Base-by-base conservation (phyloP, 2,888 invertebrate species). In the Amiota mariae region DNA sequence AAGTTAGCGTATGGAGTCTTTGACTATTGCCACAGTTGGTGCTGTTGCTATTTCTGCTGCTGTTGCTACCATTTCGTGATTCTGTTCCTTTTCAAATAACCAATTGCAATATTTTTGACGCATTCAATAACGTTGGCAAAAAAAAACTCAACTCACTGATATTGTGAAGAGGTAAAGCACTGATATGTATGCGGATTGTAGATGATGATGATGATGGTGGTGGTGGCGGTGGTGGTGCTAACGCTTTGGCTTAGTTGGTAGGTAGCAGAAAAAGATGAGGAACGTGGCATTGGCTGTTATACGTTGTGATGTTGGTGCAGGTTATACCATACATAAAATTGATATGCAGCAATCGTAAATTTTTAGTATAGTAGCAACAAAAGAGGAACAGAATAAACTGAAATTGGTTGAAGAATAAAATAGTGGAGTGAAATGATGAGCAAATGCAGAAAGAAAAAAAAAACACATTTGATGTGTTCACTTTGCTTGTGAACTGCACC, bases 91-190 rank as follows among this genome's bases (percentile, higher is more conserved):
- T 68, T 68, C 67, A 68, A 68, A 68, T 68, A 68, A 68, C 67
- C 67, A 68, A 68, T 68, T 68, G 51, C 67, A 68, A 68, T 68
- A 68, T 68, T 68, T 68, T 68, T 68, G 67, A 68, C 67, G 67
- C 67, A 68, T 68, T 68, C 67, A 68, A 68, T 68, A 68, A 68
- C 67, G 67, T 68, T 68, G 36, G 18, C 54, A 68, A 66, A 49
- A 66, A 49, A 18, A 48, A 6, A 68, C 18, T 59, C 59, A n/a
- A 12, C 54, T 54, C 54, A 54, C 54, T 63, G 46, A 36, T 6
- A 36, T 36, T 6, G 36, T 36, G 63, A 63, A 63, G 24, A 24
- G 63, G n/a, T n/a, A 36, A 6, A 36, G 8, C 8, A 6, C 6
- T 36, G 36, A 36, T 36, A 4, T 36, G 36, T 36, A 36, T 24